Evolutionary conservation across 2,797 vertebrate species (phyloP), one percentile per base, ranked within the genome.

Genomic region (Lutjanus campechanus): DNA sequence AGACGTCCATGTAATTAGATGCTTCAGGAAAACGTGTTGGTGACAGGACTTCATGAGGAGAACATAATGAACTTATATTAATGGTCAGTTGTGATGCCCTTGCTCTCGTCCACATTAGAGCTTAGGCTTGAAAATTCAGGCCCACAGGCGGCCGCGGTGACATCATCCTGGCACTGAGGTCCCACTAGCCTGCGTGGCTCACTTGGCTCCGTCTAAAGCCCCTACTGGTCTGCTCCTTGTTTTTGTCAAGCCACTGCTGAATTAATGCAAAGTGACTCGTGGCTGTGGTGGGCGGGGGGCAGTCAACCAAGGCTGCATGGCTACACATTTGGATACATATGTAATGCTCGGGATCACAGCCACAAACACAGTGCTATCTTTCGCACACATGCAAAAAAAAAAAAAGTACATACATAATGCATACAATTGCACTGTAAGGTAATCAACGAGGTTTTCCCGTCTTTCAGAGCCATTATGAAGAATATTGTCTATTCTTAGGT

Each of bases 211-310:
- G 46, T 89, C 85, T 65, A 44, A 82, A 86, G 62, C 80, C 85
- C 82, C 82, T 70, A 88, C 89, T 91, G 91, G 91, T 92, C 83
- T 58, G 77, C 63, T 81, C 79, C 79, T 85, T 89, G 86, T 88
- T 94, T 93, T 85, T 81, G 71, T 93, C 90, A 89, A 91, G 87
- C 72, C 76, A 46, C 69, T 46, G 83, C 78, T 86, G 92, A 91
- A 82, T 90, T 95, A 95, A 96, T 94, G 90, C 91, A 92, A 91
- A 93, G 90, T 94, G 94, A 96, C 92, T 88, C 50, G 54, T 47
- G 78, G 82, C 87, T 79, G 88, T 36, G 20, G 84, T 77, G 88
- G 72, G 85, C 63, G 80, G 73, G 69, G 75, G 81, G 83, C 77
- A 72, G 74, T 41, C 41, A 76, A 82, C 73, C 70, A 65, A 56